Evolutionary conservation across 2,888 invertebrate genomes (phyloP), one percentile per base, ranked within the genome.

Genomic region (Hofmannophila pseudospretella): DNA sequence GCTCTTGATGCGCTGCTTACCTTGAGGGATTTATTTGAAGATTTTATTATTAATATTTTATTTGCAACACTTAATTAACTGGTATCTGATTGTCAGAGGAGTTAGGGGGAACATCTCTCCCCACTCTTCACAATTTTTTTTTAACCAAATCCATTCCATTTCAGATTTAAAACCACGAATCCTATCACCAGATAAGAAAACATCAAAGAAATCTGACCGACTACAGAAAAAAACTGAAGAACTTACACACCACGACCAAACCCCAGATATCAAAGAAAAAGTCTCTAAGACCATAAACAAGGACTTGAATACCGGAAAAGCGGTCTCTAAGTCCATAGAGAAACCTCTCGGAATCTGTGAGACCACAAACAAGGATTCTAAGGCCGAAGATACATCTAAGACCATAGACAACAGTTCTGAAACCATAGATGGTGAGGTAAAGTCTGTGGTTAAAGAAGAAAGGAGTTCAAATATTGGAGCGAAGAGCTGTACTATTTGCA

Each of bases 101-200:
- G n/a, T n/a, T n/a, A n/a, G n/a, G n/a, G n/a, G n/a, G n/a, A n/a
- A n/a, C n/a, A n/a, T n/a, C n/a, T n/a, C n/a, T n/a, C n/a, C n/a
- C n/a, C n/a, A n/a, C n/a, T n/a, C n/a, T n/a, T n/a, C n/a, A 4
- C 20, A 2, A 20, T 4, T 20, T 5, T 19, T 19, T 19, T 19
- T 19, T 12, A 5, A n/a, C n/a, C n/a, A n/a, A n/a, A n/a, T n/a
- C n/a, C n/a, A n/a, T n/a, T n/a, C n/a, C 9, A 33, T 58, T 50
- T n/a, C 60, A 81, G 81, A 75, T 54, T 38, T 68, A n/a, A 80
- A 80, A 54, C 59, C 67, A 38, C 78, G 80, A 55, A 50, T 61
- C 4, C 51, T 59, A 4, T 47, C 59, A 8, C 34, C 54, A n/a
- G 67, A 73, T 0, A 68, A 61, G 9, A 16, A 46, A 3, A 25